Evolutionary conservation across 2,113 vertebrate genomes (phyloP), one percentile per base, ranked within the genome.

Genomic region (Cynocephalus volans): DNA sequence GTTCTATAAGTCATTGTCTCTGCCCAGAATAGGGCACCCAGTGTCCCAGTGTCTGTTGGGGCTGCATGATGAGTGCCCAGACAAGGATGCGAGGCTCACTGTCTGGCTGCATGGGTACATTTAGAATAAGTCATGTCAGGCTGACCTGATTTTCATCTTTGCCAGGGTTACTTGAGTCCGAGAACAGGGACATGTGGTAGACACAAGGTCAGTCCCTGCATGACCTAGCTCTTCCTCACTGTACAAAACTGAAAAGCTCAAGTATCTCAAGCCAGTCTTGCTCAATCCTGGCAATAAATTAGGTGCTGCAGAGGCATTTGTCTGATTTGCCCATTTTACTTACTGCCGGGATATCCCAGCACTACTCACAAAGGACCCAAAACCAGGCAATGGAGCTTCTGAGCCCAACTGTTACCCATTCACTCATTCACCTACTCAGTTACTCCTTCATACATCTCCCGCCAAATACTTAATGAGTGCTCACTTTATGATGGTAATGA

Each of bases 61-160:
- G 41, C 28, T 28, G 41, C n/a, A 31, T 0, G 3, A 11, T 45
- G 65, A 81, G 52, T n/a, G 19, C 24, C 28, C 86, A 41, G 26
- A 21, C 4, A 17, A 41, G 23, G 36, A 81, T 18, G 58, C 8
- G 2, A 87, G 76, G 79, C 2, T 56, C 26, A 9, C 36, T 45
- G 33, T 36, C 17, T 7, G 62, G 76, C 60, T 75, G 48, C 18
- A 6, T n/a, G 48, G 17, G n/a, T 45, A 75, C 79, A 56, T 50
- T 82, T 58, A 50, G 82, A 92, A 14, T 13, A 54, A 89, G 50
- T 67, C 67, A 19, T 85, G 77, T 93, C 86, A 87, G 41, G 60
- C 45, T 93, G 97, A 93, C 92, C 97, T 92, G 54, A 28, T 83
- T 87, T 90, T 67, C 26, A 92, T 65, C n/a, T 50, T 73, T 86